Base-by-base conservation (phyloP, 1,140 invertebrate species). In the Drosophila prosaltans region DNA sequence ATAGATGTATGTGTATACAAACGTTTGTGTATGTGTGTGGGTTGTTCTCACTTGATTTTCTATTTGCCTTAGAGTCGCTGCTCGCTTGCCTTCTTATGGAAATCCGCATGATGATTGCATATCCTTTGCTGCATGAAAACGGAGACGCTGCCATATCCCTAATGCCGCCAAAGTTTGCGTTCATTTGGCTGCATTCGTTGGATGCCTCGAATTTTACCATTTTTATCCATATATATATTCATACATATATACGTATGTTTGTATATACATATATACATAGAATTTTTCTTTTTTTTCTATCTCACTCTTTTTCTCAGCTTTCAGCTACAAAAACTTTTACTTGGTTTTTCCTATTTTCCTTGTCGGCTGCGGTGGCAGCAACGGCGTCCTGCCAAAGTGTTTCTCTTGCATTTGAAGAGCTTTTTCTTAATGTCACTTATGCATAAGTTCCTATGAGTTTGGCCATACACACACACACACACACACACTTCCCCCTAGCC, bases 341-440 rank as follows among this genome's bases (percentile, higher is more conserved):
- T 86, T 73, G 64, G 78, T 83, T 79, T 89, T 88, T 83, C 58
- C 67, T 54, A 84, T 84, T 80, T 78, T 84, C 72, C 81, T 78
- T 65, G 74, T 72, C 73, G 69, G 67, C 72, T 70, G 68, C 59
- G 68, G 63, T 78, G 60, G 69, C 67, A 70, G 70, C 69, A 72
- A 77, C 74, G 67, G 80, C 74, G 67, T 74, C 71, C 75, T 68
- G 75, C 85, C 84, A 89, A 89, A 89, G 84, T 89, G 84, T 86
- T 90, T 90, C 74, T 90, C 84, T 90, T 90, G 83, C 80, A 82
- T 85, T 90, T 86, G 82, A 86, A 90, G 88, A 90, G 88, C 88
- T 90, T 90, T 90, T 90, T 88, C 88, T 90, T 90, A 90, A 90
- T 90, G 88, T 90, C 88, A 90, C 88, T 90, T 90, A 90, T 90